Conservation (phyloP, 2,797 vertebrate species). For the Merluccius polli region DNA sequence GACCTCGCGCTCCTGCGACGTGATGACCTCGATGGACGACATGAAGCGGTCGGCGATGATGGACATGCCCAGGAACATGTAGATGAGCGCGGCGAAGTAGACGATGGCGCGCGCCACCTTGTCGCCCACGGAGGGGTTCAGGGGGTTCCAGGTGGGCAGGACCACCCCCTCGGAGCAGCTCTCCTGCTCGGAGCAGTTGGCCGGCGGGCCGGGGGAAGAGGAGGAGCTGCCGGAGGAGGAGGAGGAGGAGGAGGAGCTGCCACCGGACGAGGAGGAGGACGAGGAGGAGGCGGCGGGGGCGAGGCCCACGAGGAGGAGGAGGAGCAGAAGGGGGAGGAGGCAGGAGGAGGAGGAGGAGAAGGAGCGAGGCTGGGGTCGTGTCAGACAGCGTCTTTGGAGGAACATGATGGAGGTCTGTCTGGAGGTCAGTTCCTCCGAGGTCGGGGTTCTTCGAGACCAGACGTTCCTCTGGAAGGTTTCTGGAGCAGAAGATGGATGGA, state of each 20-base stretch:
- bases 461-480: conserved; percentile 1
- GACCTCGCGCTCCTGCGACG: conserved; percentile 82
- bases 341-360: background rate
- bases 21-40: conserved; percentile 82
- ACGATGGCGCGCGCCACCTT: conserved; percentile 83
- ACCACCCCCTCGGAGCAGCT: conserved; percentile 31
- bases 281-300: background rate
- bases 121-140: conserved; percentile 81
- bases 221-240: conserved; percentile 33
- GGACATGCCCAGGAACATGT: conserved; percentile 87
- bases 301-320: background rate
- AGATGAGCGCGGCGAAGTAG: conserved; percentile 81
- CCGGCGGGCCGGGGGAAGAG: background rate
- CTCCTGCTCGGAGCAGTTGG: background rate
- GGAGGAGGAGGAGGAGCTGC: conserved; percentile 19
- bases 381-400: background rate
- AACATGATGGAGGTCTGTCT: background rate
- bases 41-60: conserved; percentile 85
- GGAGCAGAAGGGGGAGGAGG: no score
- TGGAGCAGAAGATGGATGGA: background rate
- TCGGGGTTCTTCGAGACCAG: background rate
- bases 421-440: background rate
- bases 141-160: conserved; percentile 81
- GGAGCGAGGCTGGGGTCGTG: no score
- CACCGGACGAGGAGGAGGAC: background rate